Percentiles rank a stretch among this genome's conserved stretches.
Evolutionary conservation across 2,888 invertebrate species (phyloP).

Genomic region (Aphidius colemani): DNA sequence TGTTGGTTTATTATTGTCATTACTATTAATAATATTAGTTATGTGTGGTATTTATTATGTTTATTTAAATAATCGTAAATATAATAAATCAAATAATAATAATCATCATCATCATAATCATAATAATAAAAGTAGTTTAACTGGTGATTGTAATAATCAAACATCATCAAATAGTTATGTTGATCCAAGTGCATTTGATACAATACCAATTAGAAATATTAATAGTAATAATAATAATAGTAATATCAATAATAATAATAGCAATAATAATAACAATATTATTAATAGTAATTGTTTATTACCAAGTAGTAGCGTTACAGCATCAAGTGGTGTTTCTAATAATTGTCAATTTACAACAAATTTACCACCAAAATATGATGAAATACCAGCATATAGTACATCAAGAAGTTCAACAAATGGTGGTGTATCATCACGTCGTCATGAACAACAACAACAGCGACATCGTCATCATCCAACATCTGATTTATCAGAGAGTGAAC

Average conservation of each 20-base stretch:
- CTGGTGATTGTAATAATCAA: constrained; percentile 71
- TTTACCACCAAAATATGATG: constrained; percentile 84
- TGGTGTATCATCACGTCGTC: not conserved
- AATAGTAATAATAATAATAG: constrained; percentile 53
- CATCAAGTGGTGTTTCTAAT: constrained; percentile 46
- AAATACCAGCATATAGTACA: constrained; percentile 83
- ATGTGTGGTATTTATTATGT: constrained; percentile 74
- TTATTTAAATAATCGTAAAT: constrained; percentile 80
- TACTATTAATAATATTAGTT: constrained; percentile 80
- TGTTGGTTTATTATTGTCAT: constrained; percentile 69
- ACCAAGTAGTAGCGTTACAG: constrained; percentile 64
- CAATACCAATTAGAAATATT: constrained; percentile 80
- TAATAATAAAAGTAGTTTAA: constrained; percentile 74
- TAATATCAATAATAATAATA: constrained; percentile 52
- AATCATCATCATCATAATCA: constrained; percentile 1
- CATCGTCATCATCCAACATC: constrained; percentile 74
- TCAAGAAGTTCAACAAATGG: constrained; percentile 43
- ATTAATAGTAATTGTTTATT: constrained; percentile 66
- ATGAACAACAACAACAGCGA: constrained; percentile 59
- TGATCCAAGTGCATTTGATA: constrained; percentile 87
- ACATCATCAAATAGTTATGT: constrained; percentile 80
- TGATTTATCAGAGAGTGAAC: constrained; percentile 90
- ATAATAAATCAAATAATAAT: constrained; percentile 68
- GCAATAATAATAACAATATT: constrained; percentile 26
- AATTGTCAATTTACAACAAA: constrained; percentile 71